Percentiles rank a stretch among this genome's conserved stretches.
Evolutionary conservation across 2,113 vertebrate species (phyloP).

Genomic region (Myrmophylax atrothorax): DNA sequence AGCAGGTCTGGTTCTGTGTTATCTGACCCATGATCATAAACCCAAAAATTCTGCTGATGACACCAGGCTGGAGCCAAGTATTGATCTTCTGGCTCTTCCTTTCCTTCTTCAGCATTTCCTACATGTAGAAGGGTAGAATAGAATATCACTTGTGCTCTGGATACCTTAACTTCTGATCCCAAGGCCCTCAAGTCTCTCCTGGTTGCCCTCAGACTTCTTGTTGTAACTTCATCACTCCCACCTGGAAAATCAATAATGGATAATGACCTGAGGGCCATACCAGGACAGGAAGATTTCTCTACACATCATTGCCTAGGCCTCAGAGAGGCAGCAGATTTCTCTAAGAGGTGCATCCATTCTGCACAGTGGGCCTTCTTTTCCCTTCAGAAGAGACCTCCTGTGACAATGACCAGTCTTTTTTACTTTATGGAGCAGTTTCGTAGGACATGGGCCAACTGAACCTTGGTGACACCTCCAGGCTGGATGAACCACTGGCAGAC

Average conservation of each 20-base stretch:
- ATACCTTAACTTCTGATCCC: neutral
- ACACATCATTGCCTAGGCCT: no score
- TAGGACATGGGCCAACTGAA: neutral
- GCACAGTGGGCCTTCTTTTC: neutral
- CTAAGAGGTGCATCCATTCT: neutral
- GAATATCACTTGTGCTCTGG: accelerated
- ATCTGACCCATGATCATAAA: neutral
- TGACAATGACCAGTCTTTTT: neutral
- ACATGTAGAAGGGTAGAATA: no score
- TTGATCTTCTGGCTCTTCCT: neutral
- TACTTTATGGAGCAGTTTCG: neutral
- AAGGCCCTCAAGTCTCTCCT: neutral
- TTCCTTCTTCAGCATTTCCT: no score
- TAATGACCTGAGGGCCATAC: no score
- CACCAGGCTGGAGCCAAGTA: no score
- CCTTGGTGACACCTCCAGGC: neutral
- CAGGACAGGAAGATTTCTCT: neutral
- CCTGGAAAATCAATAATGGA: neutral
- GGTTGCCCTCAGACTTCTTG: neutral
- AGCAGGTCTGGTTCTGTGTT: neutral
- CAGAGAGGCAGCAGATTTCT: neutral
- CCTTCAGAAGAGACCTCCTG: neutral
- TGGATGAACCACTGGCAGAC: neutral
- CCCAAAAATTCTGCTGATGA: neutral
- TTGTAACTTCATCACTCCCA: neutral